Conservation (phyloP, 2,797 vertebrate species). For the Myripristis jacobus region DNA sequence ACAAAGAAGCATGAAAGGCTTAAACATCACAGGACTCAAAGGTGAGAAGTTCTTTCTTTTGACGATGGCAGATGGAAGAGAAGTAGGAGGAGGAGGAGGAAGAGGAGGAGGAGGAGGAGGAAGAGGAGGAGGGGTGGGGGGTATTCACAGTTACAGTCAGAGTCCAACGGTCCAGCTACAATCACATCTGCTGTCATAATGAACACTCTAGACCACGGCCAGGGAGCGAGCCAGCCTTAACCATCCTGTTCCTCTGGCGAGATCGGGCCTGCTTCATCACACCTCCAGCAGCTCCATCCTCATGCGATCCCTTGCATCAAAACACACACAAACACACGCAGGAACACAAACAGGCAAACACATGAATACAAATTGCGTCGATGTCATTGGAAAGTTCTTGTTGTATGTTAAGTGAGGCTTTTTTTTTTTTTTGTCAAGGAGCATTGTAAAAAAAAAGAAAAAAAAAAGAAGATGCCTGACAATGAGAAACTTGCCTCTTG, state of each 20-base stretch:
- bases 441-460: constrained; percentile 27
- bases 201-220: constrained; percentile 76
- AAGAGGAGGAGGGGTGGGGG: constrained; percentile 64
- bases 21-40: constrained; percentile 84
- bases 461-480: constrained; percentile 35
- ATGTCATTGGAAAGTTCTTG: constrained; percentile 9
- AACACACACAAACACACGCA: constrained; percentile 38
- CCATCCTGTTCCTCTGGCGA: constrained; percentile 54
- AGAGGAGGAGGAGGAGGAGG: constrained; percentile 4
- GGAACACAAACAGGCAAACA: constrained; percentile 39
- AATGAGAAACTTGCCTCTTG: constrained; percentile 34
- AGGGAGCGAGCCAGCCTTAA: constrained; percentile 62
- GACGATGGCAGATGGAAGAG: constrained; percentile 82
- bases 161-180: constrained; percentile 85
- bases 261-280: constrained; percentile 71
- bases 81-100: constrained; percentile 63
- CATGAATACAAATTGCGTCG: constrained; percentile 39
- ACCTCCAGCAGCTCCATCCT: constrained; percentile 85
- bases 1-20: constrained; percentile 84
- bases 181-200: constrained; percentile 87
- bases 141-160: constrained; percentile 87
- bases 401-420: constrained; percentile 14
- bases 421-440: constrained; percentile 11
- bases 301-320: constrained; percentile 77
- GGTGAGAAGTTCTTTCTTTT: constrained; percentile 84